phyloP scores from a whole-genome alignment of 2,888 invertebrate species.

The Drosophila tripunctata region DNA sequence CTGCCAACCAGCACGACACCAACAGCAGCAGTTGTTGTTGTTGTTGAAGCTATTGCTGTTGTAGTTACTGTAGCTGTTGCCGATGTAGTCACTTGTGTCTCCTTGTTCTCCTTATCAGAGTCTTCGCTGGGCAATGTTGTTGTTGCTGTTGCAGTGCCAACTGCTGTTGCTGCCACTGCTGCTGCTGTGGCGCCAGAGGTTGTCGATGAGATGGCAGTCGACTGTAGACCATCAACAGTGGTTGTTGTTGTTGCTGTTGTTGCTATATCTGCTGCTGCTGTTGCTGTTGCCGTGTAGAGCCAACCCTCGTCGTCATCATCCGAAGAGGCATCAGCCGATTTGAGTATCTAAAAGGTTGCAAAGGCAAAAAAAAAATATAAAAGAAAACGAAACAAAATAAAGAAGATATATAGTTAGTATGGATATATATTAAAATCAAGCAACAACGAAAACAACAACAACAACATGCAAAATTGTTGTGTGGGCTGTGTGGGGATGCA shows the following conservation, averaged over 20 bases:
- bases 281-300: slow-evolving; percentile 79
- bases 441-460: slow-evolving; percentile 32
- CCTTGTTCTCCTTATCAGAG: slow-evolving; percentile 84
- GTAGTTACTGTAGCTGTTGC: slow-evolving; percentile 26
- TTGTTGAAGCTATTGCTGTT: slow-evolving; percentile 16
- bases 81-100: slow-evolving; percentile 64
- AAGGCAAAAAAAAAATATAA: slow-evolving; percentile 14
- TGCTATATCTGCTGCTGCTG: slow-evolving; percentile 30
- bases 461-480: slow-evolving; percentile 40
- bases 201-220: slow-evolving; percentile 77
- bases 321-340: slow-evolving; percentile 86
- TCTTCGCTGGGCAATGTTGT: slow-evolving; percentile 70
- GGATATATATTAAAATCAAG: slow-evolving; percentile 50
- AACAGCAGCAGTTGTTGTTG: slow-evolving; percentile 25
- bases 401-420: slow-evolving; percentile 39
- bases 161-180: no score
- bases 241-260: slow-evolving; percentile 33
- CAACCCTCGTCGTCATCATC: slow-evolving; percentile 86
- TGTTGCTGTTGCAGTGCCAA: slow-evolving; percentile 18
- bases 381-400: background rate
- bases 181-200: slow-evolving; percentile 50
- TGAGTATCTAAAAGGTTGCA: slow-evolving; percentile 74
- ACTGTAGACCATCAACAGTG: slow-evolving; percentile 76
- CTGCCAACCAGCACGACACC: slow-evolving; percentile 31
- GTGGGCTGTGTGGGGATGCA: slow-evolving; percentile 44